phyloP scores from a whole-genome alignment of 2,888 invertebrate genomes.

The Leistus spinibarbis region DNA sequence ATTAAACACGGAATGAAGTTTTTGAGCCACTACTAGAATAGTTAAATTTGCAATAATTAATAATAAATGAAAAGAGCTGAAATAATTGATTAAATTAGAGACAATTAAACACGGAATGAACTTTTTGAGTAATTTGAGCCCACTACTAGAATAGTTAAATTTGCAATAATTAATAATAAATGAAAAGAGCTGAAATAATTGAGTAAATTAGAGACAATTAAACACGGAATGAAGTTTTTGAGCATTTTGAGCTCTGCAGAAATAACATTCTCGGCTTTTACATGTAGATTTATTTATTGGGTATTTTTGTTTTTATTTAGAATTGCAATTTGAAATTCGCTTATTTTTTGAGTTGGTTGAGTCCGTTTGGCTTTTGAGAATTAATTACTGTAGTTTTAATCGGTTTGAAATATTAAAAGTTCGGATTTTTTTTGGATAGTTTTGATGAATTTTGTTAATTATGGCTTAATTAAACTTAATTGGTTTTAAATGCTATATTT shows the following conservation, averaged over 20 bases:
- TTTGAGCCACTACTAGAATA: too few species aligned
- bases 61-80: too few species aligned
- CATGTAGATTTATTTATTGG: conserved; percentile 14
- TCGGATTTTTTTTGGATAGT: conserved; percentile 43
- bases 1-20: too few species aligned
- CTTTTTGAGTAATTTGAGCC: too few species aligned
- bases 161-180: too few species aligned
- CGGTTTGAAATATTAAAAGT: conserved; percentile 11
- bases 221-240: too few species aligned
- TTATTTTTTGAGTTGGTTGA: conserved; percentile 34
- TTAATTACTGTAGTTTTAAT: conserved; percentile 8
- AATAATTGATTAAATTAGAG: too few species aligned
- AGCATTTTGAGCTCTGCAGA: conserved; percentile 23
- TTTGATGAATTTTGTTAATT: conserved; percentile 19
- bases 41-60: too few species aligned
- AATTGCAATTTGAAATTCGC: conserved; percentile 34
- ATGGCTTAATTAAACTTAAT: conserved; percentile 23
- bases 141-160: too few species aligned
- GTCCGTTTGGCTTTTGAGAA: conserved; percentile 33
- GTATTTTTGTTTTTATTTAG: conserved; percentile 18
- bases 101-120: too few species aligned
- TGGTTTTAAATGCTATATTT: conserved; percentile 50
- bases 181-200: too few species aligned
- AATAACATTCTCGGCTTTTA: conserved; percentile 31
- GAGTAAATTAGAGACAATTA: too few species aligned